Percentiles rank a stretch among this genome's conserved stretches.
Conservation (phyloP, 2,888 invertebrate species). For the Phorcus lineatus region DNA sequence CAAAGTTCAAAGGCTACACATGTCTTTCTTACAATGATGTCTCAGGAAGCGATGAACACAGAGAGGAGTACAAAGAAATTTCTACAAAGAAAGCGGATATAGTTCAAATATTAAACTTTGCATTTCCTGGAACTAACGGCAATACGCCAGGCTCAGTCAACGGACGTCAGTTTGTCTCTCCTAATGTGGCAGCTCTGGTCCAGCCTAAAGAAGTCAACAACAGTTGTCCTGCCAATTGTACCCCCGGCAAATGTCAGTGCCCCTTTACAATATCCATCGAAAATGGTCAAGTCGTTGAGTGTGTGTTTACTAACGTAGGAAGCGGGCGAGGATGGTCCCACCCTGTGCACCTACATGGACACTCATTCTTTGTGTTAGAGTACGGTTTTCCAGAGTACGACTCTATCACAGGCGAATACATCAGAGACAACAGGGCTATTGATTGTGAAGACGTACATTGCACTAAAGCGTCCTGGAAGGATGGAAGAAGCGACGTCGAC, state of each 20-base stretch:
- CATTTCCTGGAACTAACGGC: constrained; percentile 45
- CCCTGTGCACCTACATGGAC: constrained; percentile 62
- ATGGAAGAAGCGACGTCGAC: not conserved
- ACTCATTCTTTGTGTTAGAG: constrained; percentile 59
- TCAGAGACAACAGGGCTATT: constrained; percentile 16
- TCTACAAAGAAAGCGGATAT: constrained; percentile 35
- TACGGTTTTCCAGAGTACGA: constrained; percentile 43
- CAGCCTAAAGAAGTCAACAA: constrained; percentile 31
- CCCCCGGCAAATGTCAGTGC: constrained; percentile 45
- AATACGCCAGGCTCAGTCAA: constrained; percentile 52
- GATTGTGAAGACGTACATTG: constrained; percentile 25
- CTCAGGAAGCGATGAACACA: constrained; percentile 29
- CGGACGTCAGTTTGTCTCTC: constrained; percentile 39
- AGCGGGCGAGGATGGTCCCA: constrained; percentile 54
- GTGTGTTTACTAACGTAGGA: constrained; percentile 51
- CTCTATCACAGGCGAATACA: constrained; percentile 14
- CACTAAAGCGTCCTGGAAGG: constrained; percentile 16
- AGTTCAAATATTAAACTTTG: constrained; percentile 45
- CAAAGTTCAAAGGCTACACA: not conserved
- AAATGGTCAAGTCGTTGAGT: constrained; percentile 41
- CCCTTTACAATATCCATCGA: constrained; percentile 45
- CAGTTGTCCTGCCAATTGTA: constrained; percentile 26
- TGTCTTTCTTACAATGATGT: constrained; percentile 41
- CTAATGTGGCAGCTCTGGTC: constrained; percentile 37
- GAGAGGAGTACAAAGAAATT: constrained; percentile 9